Percentiles rank a stretch among this genome's conserved stretches.
phyloP scores from a whole-genome alignment of 2,113 vertebrate genomes.

The Corynorhinus townsendii region DNA sequence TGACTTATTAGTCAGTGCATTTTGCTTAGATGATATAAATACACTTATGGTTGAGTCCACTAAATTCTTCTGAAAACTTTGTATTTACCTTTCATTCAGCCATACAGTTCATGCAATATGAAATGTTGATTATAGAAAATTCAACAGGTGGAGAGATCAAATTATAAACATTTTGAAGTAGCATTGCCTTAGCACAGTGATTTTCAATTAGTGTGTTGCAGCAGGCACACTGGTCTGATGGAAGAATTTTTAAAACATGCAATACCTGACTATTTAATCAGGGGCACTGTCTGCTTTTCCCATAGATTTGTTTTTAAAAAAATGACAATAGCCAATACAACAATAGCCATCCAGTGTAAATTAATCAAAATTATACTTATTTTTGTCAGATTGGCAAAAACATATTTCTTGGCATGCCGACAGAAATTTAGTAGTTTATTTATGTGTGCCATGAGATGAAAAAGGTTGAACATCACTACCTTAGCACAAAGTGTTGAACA shows the following conservation, averaged over 20 bases:
- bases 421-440: background rate
- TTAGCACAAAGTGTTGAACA: conserved; percentile 25
- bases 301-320: too few relatives aligned
- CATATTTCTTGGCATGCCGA: background rate
- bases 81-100: background rate
- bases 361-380: background rate
- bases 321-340: background rate
- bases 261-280: background rate
- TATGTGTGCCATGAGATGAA: background rate
- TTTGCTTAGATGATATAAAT: background rate
- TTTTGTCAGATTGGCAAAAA: background rate
- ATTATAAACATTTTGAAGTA: conserved; percentile 18
- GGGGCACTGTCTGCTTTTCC: too few relatives aligned
- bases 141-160: background rate
- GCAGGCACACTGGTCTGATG: too few relatives aligned
- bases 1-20: background rate
- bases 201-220: background rate
- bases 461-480: background rate
- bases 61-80: background rate
- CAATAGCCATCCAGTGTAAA: background rate
- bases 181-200: background rate
- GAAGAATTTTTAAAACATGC: background rate
- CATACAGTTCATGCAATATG: background rate
- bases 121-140: background rate
- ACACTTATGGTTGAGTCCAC: background rate